Evolutionary conservation across 1,140 invertebrate genomes (phyloP), one percentile per base, ranked within the genome.

Genomic region (Brachystomella parvula): DNA sequence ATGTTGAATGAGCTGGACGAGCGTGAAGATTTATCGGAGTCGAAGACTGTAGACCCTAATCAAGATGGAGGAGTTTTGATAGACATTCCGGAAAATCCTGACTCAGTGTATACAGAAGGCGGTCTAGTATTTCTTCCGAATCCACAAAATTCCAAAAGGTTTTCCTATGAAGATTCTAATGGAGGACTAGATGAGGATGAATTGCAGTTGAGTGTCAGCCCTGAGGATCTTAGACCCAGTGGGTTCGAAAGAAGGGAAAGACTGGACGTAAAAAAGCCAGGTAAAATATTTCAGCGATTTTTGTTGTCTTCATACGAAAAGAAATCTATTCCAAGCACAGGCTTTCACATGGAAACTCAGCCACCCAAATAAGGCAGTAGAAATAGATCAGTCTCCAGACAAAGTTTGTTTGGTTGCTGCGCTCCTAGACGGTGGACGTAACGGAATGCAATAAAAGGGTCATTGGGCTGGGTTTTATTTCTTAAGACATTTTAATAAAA

Each of bases 201-300:
- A 56, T 66, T 79, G 21, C 68, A 68, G 26, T 69, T 70, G 63
- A 68, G 61, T 17, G 61, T 65, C 12, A 35, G 59, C 24, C 12
- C 24, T 24, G 61, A 44, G 12, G 12, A 57, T 29, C 6, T 39
- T 72, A 69, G 44, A 73, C 76, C 72, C 68, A 74, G 77, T 29
- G 87, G 88, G 32, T 94, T 94, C 78, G 87, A 89, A 70, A 82
- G 92, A 72, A 84, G 85, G 65, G 91, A 94, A 81, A 83, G 92
- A 73, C 81, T 94, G 44, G 92, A 94, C 79, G 91, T 94, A n/a
- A 95, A 95, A 79, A 95, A 95, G 81, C 92, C 92, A 1, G 92
- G n/a, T n/a, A n/a, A n/a, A n/a, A n/a, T n/a, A n/a, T n/a, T n/a
- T n/a, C n/a, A n/a, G n/a, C n/a, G n/a, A n/a, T n/a, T n/a, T n/a